Evolutionary conservation across 2,113 vertebrate genomes (phyloP).

Genomic region (Trogon melanurus): DNA sequence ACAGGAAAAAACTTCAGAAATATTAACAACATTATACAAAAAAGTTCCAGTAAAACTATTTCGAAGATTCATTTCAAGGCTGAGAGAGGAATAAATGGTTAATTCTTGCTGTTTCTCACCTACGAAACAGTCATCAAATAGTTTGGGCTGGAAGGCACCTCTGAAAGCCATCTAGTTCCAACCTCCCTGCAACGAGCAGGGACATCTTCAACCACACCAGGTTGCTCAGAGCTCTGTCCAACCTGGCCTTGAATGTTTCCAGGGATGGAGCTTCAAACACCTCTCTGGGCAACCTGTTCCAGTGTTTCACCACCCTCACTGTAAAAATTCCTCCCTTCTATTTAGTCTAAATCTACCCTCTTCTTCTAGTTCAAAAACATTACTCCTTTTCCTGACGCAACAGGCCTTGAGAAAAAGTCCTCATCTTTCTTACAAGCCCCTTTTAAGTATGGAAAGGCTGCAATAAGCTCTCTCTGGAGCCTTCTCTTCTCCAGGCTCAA

Average conservation of each 20-base stretch:
- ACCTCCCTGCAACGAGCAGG: rapidly evolving
- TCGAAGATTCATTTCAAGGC: background rate
- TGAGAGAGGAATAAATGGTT: background rate
- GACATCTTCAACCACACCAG: background rate
- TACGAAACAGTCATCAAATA: rapidly evolving
- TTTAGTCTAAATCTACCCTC: background rate
- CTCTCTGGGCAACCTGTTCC: background rate
- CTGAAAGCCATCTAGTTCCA: background rate
- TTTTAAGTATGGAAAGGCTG: background rate
- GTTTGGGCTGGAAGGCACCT: background rate
- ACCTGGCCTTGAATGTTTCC: background rate
- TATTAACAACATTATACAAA: background rate
- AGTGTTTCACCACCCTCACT: background rate
- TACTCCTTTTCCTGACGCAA: background rate
- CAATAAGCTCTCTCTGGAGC: background rate
- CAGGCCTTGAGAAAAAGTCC: too few species aligned
- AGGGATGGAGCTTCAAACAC: background rate
- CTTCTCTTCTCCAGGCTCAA: background rate
- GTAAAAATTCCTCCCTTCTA: background rate
- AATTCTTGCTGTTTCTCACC: background rate
- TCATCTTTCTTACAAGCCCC: background rate
- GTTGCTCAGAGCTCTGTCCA: background rate
- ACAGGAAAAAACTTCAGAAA: background rate
- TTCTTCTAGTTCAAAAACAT: background rate
- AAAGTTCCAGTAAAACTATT: background rate